phyloP scores from a whole-genome alignment of 2,888 invertebrate genomes.

The Lepidochitona cinerea region DNA sequence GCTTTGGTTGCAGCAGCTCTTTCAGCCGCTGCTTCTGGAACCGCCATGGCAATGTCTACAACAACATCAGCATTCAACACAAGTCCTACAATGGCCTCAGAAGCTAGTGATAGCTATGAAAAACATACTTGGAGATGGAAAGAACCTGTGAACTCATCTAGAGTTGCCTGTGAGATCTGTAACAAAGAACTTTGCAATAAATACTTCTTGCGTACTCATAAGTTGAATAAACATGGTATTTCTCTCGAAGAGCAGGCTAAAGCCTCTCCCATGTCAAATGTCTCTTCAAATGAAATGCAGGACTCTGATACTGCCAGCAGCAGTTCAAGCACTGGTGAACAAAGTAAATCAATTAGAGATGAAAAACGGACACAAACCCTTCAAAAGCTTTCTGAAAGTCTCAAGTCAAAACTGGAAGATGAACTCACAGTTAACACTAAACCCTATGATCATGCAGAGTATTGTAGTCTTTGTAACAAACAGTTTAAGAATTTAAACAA shows the following conservation, averaged over 20 bases:
- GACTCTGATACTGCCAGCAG: constrained; percentile 58
- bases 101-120: constrained; percentile 36
- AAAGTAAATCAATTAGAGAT: constrained; percentile 35
- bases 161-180: constrained; percentile 68
- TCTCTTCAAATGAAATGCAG: constrained; percentile 50
- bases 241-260: constrained; percentile 56
- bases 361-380: constrained; percentile 21
- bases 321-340: constrained; percentile 53
- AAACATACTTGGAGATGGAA: constrained; percentile 62
- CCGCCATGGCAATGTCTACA: neutral
- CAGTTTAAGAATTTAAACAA: constrained; percentile 8
- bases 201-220: constrained; percentile 70
- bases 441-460: constrained; percentile 5
- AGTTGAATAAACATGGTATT: constrained; percentile 70
- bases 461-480: constrained; percentile 9
- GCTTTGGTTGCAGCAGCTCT: constrained; percentile 11
- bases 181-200: constrained; percentile 71
- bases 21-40: neutral
- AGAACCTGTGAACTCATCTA: constrained; percentile 63
- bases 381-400: constrained; percentile 32
- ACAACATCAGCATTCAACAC: neutral
- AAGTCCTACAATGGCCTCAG: neutral
- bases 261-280: constrained; percentile 43
- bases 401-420: constrained; percentile 42
- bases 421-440: constrained; percentile 14